phyloP scores from a whole-genome alignment of 2,113 vertebrate species.

The Trogon melanurus region DNA sequence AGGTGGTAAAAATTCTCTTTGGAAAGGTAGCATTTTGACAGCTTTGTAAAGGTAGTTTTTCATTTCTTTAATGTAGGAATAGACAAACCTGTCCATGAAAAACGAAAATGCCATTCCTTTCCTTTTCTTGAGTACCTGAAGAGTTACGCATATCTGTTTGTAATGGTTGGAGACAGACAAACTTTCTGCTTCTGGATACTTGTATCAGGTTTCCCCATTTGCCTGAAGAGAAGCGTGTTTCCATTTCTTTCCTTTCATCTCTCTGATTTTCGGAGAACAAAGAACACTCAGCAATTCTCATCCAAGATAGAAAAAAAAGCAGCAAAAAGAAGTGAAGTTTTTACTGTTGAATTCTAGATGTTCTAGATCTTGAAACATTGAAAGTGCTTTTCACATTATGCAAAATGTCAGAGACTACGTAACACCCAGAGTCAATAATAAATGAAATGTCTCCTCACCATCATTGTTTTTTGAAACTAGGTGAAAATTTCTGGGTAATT shows the following conservation, averaged over 20 bases:
- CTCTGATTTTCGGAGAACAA: not conserved
- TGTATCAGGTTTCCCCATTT: not conserved
- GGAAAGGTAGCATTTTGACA: not conserved
- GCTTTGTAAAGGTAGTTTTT: not conserved
- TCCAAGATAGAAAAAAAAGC: not conserved
- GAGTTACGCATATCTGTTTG: not conserved
- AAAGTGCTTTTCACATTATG: not conserved
- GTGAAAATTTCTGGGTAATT: not conserved
- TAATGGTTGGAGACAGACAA: not conserved
- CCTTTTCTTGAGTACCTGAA: not conserved
- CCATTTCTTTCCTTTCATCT: not conserved
- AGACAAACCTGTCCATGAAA: not conserved
- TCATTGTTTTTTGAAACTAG: not conserved
- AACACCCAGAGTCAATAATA: not conserved
- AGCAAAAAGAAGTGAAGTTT: not conserved
- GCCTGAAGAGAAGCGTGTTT: not conserved
- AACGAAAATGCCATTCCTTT: not conserved
- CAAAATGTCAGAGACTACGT: not conserved
- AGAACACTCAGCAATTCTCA: not conserved
- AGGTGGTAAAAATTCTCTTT: not conserved
- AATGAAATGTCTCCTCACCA: not conserved
- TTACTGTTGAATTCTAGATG: not conserved
- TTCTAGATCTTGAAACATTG: not conserved
- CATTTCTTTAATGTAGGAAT: not conserved
- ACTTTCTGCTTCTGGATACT: not conserved